Conservation (phyloP, 2,113 vertebrate species). For the Podilymbus podiceps region DNA sequence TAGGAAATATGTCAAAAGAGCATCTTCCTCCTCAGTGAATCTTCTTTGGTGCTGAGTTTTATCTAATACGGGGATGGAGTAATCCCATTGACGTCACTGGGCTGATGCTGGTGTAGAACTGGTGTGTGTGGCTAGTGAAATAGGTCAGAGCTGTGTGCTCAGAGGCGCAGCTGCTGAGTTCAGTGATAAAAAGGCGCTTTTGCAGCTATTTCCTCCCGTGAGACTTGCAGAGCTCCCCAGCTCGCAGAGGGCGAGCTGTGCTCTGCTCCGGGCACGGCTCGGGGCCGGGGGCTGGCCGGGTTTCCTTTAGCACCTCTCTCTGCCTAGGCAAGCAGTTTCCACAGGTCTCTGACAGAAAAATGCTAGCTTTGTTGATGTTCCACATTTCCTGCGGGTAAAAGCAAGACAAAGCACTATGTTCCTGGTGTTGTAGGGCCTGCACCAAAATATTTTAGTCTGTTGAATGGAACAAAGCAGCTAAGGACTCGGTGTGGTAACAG, state of each 20-base stretch:
- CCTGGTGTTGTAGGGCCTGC: not conserved
- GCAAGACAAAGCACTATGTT: not conserved
- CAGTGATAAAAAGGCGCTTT: not conserved
- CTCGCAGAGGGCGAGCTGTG: accelerated
- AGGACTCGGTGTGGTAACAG: not conserved
- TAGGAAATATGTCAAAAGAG: not conserved
- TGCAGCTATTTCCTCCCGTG: not conserved
- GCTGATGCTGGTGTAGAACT: not conserved
- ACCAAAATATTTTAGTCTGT: not conserved
- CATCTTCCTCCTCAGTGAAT: not conserved
- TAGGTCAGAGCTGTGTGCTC: not conserved
- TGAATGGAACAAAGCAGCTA: not conserved
- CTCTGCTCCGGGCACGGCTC: not conserved
- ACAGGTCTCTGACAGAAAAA: not conserved
- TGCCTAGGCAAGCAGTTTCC: not conserved
- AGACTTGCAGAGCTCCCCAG: not conserved
- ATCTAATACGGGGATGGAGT: not conserved
- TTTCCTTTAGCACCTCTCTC: not conserved
- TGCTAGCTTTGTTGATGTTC: not conserved
- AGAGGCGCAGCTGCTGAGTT: not conserved
- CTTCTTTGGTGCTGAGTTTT: not conserved
- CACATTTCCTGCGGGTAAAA: not conserved
- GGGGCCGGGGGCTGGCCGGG: accelerated
- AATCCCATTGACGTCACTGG: not conserved
- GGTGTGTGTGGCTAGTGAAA: not conserved